A percentile compares a stretch with the other conserved stretches of the same genome.
Conservation (phyloP, 2,113 vertebrate genomes). For the Tretioscincus oriximinensis region DNA sequence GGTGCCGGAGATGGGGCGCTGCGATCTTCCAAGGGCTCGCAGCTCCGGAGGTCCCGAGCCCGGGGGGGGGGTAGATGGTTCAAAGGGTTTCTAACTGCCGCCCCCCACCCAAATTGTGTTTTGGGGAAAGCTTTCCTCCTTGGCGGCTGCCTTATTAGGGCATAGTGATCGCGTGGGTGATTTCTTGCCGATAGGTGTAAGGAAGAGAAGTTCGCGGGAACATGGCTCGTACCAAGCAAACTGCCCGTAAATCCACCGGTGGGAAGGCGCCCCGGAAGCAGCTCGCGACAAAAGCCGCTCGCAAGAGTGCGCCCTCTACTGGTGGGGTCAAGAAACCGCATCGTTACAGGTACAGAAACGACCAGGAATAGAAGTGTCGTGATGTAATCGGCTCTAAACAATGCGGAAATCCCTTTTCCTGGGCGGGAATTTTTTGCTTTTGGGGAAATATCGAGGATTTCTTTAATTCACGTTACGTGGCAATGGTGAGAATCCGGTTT, state of each 20-base stretch:
- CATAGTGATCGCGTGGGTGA: conserved; percentile 24
- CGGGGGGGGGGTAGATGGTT: not conserved
- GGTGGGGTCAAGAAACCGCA: conserved; percentile 80
- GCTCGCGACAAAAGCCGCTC: conserved; percentile 78
- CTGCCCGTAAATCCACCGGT: conserved; percentile 75
- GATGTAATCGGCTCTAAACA: not conserved
- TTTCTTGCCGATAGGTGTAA: conserved; percentile 62
- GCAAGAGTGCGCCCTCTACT: conserved; percentile 78
- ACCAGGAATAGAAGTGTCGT: not conserved
- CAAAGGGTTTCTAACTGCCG: not conserved
- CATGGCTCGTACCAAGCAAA: conserved; percentile 79
- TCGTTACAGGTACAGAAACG: conserved; percentile 70
- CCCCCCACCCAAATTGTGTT: not conserved
- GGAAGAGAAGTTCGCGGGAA: conserved; percentile 58
- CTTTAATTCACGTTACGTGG: not conserved
- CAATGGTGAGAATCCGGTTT: too few relatives aligned
- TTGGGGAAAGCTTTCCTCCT: not conserved
- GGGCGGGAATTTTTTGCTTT: conserved; percentile 18
- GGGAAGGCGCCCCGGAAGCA: conserved; percentile 78
- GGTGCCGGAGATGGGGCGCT: conserved; percentile 10
- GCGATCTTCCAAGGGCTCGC: conserved; percentile 45
- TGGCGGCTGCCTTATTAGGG: not conserved
- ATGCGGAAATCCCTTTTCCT: conserved; percentile 1
- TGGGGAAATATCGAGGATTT: not conserved
- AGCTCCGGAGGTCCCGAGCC: not conserved